phyloP scores from a whole-genome alignment of 2,888 invertebrate species.

The Cetonia aurata region DNA sequence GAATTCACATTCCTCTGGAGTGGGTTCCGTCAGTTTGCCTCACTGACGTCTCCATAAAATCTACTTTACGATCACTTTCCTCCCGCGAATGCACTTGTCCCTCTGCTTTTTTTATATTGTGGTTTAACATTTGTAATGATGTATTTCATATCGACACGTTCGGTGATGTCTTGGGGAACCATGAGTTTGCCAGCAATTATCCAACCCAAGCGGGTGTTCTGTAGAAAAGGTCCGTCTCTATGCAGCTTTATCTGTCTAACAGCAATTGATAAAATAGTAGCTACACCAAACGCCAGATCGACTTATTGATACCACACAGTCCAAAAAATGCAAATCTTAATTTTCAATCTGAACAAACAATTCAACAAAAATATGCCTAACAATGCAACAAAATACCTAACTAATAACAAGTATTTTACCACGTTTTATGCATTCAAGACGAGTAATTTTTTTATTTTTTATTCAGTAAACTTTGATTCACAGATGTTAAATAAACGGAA shows the following conservation, averaged over 20 bases:
- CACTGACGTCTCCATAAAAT: background rate
- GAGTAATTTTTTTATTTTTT: too few species aligned
- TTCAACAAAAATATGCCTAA: too few species aligned
- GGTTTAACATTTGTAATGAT: background rate
- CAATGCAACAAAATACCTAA: too few species aligned
- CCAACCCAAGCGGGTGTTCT: background rate
- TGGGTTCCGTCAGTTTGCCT: slow-evolving; percentile 14
- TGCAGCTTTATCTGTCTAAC: background rate
- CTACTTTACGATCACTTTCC: too few species aligned
- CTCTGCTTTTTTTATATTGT: background rate
- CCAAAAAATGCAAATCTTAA: too few species aligned
- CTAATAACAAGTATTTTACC: too few species aligned
- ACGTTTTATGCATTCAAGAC: too few species aligned
- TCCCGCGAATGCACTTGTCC: background rate
- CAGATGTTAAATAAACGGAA: too few species aligned
- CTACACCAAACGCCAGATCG: too few species aligned
- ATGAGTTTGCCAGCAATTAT: background rate
- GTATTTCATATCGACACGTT: background rate
- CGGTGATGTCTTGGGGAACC: background rate
- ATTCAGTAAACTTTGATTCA: too few species aligned
- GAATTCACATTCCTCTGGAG: background rate
- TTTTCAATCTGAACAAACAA: too few species aligned
- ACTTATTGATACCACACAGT: too few species aligned
- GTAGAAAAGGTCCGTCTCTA: background rate
- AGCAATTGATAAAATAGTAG: background rate